A percentile compares a stretch with the other conserved stretches of the same genome.
Evolutionary conservation across 2,797 vertebrate genomes (phyloP).

Genomic region (Acipenser oxyrinchus): DNA sequence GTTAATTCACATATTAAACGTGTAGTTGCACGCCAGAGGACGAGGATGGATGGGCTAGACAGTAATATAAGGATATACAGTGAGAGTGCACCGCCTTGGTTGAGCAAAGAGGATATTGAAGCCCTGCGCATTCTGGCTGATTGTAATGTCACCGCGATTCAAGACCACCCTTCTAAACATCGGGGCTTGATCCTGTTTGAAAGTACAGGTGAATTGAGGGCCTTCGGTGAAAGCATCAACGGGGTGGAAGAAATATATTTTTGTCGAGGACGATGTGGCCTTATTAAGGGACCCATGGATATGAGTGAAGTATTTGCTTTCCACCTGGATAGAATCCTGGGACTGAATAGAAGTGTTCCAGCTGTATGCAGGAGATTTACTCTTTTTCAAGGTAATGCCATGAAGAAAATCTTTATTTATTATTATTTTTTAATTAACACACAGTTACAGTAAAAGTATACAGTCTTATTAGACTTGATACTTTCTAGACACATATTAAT

Average conservation of each 20-base stretch:
- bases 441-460: no score
- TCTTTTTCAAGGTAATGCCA: conserved; percentile 68
- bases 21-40: no score
- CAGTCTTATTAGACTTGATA: no score
- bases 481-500: no score
- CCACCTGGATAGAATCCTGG: conserved; percentile 88
- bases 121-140: conserved; percentile 79
- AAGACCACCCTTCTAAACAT: conserved; percentile 32
- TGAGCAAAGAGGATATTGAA: conserved; percentile 72
- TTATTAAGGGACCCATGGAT: conserved; percentile 71
- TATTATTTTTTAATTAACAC: no score
- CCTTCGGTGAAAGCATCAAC: neutral
- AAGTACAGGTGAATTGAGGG: conserved; percentile 15
- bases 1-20: no score
- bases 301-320: conserved; percentile 89
- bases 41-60: conserved; percentile 8
- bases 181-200: conserved; percentile 54
- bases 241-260: neutral
- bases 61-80: conserved; percentile 87
- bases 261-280: conserved; percentile 60
- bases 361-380: conserved; percentile 75
- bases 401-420: neutral
- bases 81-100: conserved; percentile 74
- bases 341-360: conserved; percentile 81
- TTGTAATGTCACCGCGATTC: conserved; percentile 55